A percentile compares a stretch with the other conserved stretches of the same genome.
Conservation (phyloP, 2,797 vertebrate genomes). For the Anabacerthia variegaticeps region DNA sequence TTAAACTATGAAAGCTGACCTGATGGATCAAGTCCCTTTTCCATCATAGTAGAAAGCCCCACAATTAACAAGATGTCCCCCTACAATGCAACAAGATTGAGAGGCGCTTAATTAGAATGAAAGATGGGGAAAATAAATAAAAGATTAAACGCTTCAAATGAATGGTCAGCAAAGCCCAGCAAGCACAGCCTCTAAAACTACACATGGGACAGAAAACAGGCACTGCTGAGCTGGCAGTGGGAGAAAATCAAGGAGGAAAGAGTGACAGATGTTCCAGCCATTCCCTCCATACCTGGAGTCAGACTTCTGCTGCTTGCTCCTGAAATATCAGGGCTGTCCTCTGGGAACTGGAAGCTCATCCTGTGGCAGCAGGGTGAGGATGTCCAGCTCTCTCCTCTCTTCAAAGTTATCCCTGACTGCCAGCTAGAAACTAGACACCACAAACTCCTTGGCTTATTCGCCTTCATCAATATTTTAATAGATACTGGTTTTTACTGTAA, state of each 20-base stretch:
- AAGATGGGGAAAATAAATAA: background rate
- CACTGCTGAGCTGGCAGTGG: background rate
- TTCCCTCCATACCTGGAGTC: background rate
- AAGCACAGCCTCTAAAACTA: background rate
- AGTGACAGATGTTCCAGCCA: no score
- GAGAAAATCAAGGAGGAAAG: background rate
- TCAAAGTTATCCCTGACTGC: background rate
- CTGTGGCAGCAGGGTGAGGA: background rate
- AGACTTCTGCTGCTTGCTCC: background rate
- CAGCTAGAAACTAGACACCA: constrained; percentile 14
- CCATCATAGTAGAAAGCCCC: background rate
- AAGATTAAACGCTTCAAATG: background rate
- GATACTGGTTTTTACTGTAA: constrained; percentile 50
- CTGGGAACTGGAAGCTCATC: accelerated
- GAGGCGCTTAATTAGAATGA: background rate
- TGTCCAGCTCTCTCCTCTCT: background rate
- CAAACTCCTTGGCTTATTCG: background rate
- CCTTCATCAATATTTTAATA: constrained; percentile 62
- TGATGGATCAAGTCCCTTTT: background rate
- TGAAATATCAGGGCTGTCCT: background rate
- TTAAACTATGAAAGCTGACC: background rate
- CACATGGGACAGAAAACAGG: background rate
- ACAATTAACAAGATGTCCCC: accelerated
- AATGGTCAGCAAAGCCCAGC: background rate
- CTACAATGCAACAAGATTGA: background rate